Evolutionary conservation across 2,797 vertebrate genomes (phyloP), one percentile per base, ranked within the genome.

Genomic region (Craterocephalus amniculus): DNA sequence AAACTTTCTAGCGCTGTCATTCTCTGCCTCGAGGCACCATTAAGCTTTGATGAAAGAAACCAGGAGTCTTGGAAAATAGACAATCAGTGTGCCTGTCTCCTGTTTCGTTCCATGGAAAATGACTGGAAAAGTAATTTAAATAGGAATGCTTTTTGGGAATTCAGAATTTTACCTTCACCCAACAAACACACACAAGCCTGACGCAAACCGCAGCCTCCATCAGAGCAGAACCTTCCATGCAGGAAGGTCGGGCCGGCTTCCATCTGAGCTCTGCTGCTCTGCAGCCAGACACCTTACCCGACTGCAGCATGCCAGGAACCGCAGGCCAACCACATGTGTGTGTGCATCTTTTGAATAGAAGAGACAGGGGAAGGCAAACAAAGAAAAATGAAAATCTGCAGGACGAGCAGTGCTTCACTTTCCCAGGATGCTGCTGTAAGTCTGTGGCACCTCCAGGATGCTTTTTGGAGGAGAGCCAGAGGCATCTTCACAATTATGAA

Each of bases 31-130:
- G 48, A 22, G n/a, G 43, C 32, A 0, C 68, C 58, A 80, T 64
- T 54, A 14, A 63, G 63, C 79, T 79, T 56, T 74, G 69, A 84
- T 85, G 84, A 87, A 75, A 87, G 71, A 89, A 87, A 87, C 73
- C 85, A 86, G 82, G 74, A 74, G 81, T 75, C 56, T 76, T 83
- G 81, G 80, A 83, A 31, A 60, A 13, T 48, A 74, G 65, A 86
- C 67, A 70, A 65, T 83, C 65, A 56, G 63, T 64, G 62, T 66
- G 74, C 71, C 70, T 62, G 76, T 78, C 77, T 78, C 76, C 68
- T 75, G 76, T 85, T 80, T 76, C 63, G 51, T 63, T 77, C 70
- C 77, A 83, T 58, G 64, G 66, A 88, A 79, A 88, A 90, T 9
- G 62, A 64, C 74, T 87, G 84, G 83, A 80, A 85, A 86, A 84